Base-by-base conservation (phyloP, 35 echinoderm and acorn worm genomes). In the Amphiura filiformis region DNA sequence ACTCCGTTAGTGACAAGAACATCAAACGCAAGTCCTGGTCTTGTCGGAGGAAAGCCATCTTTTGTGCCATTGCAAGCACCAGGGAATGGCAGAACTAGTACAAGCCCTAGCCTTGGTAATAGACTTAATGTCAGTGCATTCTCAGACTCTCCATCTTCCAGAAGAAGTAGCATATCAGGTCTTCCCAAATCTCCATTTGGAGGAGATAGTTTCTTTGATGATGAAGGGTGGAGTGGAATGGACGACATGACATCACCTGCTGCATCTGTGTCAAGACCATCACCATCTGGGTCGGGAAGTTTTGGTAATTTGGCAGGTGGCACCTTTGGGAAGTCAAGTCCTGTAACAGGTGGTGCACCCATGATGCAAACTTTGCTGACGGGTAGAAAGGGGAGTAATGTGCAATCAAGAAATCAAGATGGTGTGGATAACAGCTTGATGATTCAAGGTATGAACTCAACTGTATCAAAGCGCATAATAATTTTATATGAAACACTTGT, bases 181-280 rank as follows among this genome's bases (percentile, higher is more conserved):
- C 39, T 44, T 64, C 33, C 32, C 40, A 42, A 39, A 38, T 56
- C 49, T 78, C 47, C 78, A 44, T 76, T 77, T 78, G 88, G 88
- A 13, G 89, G 89, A 30, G 89, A 91, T 30, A 84, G 89, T 83
- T 91, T 91, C 82, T 85, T 78, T 79, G 81, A 84, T 14, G 75
- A 77, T 44, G 70, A 87, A 1, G 85, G 47, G 12, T 70, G 61
- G 38, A 18, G 14, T 70, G 28, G 20, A 78, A 9, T 14, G 26
- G 31, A 49, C 36, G 85, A 23, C 44, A 30, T 0, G 37, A 31
- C 34, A 35, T 35, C 76, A 39, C 37, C 34, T 49, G 34, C 35
- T 44, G 85, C 39, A 23, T 32, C 13, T n/a, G 23, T 78, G 76
- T 36, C 65, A 34, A 35, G 56, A 76, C 15, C 65, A 52, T 64